phyloP scores from a whole-genome alignment of 2,797 vertebrate species.

The Echiichthys vipera region DNA sequence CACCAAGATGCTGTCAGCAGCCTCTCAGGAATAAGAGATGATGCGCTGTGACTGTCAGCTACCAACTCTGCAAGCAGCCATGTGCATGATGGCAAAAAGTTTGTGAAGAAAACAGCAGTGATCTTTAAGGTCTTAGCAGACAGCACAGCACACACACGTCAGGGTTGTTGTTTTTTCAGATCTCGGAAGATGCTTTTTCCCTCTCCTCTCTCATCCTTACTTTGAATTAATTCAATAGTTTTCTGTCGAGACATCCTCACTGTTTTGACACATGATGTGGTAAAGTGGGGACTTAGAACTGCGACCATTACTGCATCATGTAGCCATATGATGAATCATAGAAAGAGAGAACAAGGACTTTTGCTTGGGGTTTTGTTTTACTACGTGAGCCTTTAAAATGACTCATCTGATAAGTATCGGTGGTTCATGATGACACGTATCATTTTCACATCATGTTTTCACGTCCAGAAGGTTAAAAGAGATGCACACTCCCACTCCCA shows the following conservation, averaged over 20 bases:
- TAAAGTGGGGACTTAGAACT: not conserved
- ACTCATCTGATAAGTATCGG: not conserved
- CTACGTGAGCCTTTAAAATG: not conserved
- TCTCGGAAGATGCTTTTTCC: no score
- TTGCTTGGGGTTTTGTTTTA: not conserved
- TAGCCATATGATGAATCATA: not conserved
- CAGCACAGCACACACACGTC: slow-evolving; percentile 3
- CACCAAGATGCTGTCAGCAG: slow-evolving; percentile 4
- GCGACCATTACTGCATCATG: not conserved
- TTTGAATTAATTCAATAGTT: no score
- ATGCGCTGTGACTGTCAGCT: slow-evolving; percentile 42
- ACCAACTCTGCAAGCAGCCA: slow-evolving; percentile 22
- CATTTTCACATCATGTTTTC: slow-evolving; percentile 5
- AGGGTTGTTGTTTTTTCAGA: no score
- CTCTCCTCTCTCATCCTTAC: no score
- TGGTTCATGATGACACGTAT: not conserved
- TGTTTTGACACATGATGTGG: slow-evolving; percentile 4
- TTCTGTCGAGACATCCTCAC: no score
- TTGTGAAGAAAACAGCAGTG: slow-evolving; percentile 21
- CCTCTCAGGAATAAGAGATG: slow-evolving; percentile 16
- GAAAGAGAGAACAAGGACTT: slow-evolving; percentile 10
- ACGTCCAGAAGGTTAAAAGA: not conserved
- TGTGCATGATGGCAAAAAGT: slow-evolving; percentile 42
- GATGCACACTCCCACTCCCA: not conserved
- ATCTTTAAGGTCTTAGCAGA: slow-evolving; percentile 12